These are phyloP conservation scores for Portevinia maculata DNA, from an alignment of 2,888 invertebrate genomes.

Conservation along the genomic window DNA sequence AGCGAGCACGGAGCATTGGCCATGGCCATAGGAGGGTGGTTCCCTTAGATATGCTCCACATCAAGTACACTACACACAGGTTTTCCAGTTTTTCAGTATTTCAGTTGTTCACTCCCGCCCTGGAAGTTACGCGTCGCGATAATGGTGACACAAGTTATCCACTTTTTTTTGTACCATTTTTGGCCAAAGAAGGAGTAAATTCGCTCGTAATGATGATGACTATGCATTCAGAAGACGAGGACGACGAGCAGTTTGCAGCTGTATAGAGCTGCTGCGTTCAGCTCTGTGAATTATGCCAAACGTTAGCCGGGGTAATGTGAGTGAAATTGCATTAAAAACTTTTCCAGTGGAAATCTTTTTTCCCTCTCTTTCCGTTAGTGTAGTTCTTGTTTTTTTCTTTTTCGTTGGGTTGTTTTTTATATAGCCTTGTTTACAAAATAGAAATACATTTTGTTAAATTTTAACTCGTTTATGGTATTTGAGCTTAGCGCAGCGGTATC, in stretches of 20 bases:
- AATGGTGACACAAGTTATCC: slow-evolving; percentile 73
- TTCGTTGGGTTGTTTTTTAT: slow-evolving; percentile 10
- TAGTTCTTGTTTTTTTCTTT: slow-evolving; percentile 28
- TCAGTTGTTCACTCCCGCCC: slow-evolving; percentile 31
- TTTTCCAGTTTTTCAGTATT: neutral
- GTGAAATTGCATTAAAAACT: slow-evolving; percentile 74
- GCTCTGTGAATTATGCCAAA: slow-evolving; percentile 71
- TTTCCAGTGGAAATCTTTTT: slow-evolving; percentile 71
- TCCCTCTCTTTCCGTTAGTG: slow-evolving; percentile 32
- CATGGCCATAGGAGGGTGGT: slow-evolving; percentile 22
- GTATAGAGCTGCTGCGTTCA: slow-evolving; percentile 10
- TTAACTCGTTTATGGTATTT: slow-evolving; percentile 71
- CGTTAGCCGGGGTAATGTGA: slow-evolving; percentile 72
- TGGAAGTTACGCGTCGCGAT: slow-evolving; percentile 65
- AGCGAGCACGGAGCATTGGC: slow-evolving; percentile 48
- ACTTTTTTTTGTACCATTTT: slow-evolving; percentile 20
- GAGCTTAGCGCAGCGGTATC: slow-evolving; percentile 36
- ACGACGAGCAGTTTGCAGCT: neutral
- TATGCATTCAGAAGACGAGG: slow-evolving; percentile 59
- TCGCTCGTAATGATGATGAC: slow-evolving; percentile 71
- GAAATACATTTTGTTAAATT: slow-evolving; percentile 73
- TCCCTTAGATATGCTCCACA: slow-evolving; percentile 16
- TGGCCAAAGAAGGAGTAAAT: slow-evolving; percentile 27
- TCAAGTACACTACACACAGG: slow-evolving; percentile 32
- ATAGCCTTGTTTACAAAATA: slow-evolving; percentile 64